A percentile compares a stretch with the other conserved stretches of the same genome.
Conservation (phyloP, 2,888 invertebrate genomes). For the Dendrolimus pini region DNA sequence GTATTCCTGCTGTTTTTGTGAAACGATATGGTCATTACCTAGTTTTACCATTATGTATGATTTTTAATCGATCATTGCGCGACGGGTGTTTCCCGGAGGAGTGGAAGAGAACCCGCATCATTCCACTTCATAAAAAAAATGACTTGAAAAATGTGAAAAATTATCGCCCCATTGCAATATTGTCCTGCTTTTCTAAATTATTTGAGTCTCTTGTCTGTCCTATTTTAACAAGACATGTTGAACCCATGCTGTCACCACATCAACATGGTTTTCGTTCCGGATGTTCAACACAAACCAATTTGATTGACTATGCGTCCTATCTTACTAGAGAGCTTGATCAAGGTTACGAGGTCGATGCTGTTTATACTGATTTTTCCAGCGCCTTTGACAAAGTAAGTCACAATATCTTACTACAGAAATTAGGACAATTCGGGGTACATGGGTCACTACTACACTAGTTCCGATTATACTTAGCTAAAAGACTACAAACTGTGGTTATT, state of each 20-base stretch:
- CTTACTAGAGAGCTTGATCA: too few species aligned
- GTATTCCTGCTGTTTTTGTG: constrained; percentile 1
- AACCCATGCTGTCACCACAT: neutral
- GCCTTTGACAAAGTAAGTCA: constrained; percentile 4
- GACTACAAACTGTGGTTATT: constrained; percentile 1
- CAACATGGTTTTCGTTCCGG: constrained; percentile 2
- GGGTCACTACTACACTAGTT: neutral
- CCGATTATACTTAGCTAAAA: constrained; percentile 1
- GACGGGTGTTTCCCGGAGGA: constrained; percentile 1
- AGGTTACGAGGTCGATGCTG: too few species aligned
- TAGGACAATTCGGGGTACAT: neutral
- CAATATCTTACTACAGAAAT: neutral
- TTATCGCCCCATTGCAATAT: too few species aligned
- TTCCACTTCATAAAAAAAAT: constrained; percentile 4
- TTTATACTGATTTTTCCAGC: neutral
- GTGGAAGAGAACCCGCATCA: constrained; percentile 2
- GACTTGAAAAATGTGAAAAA: constrained; percentile 2
- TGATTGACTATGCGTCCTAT: constrained; percentile 1
- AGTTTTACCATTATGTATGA: too few species aligned
- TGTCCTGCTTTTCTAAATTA: too few species aligned
- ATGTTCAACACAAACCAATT: constrained; percentile 4
- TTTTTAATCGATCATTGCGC: constrained; percentile 1
- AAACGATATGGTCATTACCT: neutral
- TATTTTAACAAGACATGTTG: too few species aligned
- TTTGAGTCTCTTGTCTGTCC: too few species aligned